Conservation (phyloP, 1,140 invertebrate species). For the Tetranychus cinnabarinus region DNA sequence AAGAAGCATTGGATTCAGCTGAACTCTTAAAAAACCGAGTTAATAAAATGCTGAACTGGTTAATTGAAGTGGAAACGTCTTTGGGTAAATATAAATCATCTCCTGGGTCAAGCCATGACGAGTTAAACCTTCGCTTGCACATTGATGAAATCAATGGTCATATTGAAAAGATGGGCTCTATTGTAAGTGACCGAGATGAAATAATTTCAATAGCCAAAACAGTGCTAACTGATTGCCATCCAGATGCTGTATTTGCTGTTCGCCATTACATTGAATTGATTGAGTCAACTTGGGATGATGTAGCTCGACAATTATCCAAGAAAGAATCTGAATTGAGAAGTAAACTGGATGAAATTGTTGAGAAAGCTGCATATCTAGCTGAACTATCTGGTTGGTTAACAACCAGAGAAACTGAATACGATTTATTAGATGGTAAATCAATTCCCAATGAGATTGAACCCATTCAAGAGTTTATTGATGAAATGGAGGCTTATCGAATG, state of each 20-base stretch:
- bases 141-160: constrained; percentile 62
- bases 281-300: constrained; percentile 79
- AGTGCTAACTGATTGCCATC: constrained; percentile 70
- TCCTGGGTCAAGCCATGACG: constrained; percentile 47
- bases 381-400: constrained; percentile 80
- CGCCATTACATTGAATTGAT: constrained; percentile 95
- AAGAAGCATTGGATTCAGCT: constrained; percentile 56
- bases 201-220: constrained; percentile 52
- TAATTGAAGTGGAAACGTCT: constrained; percentile 56
- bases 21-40: constrained; percentile 77
- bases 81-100: constrained; percentile 18
- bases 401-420: constrained; percentile 56
- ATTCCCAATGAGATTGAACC: constrained; percentile 68
- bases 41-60: constrained; percentile 78
- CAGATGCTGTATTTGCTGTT: constrained; percentile 72
- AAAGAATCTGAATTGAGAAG: constrained; percentile 58
- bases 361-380: constrained; percentile 42
- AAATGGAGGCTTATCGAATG: constrained; percentile 76
- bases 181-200: constrained; percentile 59
- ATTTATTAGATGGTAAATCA: constrained; percentile 52
- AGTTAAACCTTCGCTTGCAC: constrained; percentile 57
- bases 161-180: constrained; percentile 50
- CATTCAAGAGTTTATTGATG: constrained; percentile 61
- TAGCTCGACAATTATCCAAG: constrained; percentile 27
- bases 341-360: constrained; percentile 27